Conservation (phyloP, 2,113 vertebrate species). For the Spea bombifrons region DNA sequence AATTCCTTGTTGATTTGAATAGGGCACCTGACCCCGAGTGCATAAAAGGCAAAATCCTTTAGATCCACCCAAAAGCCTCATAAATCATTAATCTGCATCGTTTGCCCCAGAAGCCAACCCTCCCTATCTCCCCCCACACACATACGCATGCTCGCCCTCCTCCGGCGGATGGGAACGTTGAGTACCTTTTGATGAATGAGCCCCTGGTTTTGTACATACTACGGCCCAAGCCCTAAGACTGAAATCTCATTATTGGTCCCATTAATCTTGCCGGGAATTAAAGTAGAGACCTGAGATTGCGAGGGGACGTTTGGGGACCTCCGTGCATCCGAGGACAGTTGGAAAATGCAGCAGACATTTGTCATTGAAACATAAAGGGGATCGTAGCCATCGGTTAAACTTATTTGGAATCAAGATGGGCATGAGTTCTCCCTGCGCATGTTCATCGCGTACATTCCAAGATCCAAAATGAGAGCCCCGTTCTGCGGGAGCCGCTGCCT, state of each 20-base stretch:
- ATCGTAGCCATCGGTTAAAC: background rate
- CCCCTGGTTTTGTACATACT: constrained; percentile 16
- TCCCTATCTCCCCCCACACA: constrained; percentile 49
- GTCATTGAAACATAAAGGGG: background rate
- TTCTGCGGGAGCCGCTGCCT: too few species aligned
- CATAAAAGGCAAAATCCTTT: constrained; percentile 29
- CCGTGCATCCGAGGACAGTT: background rate
- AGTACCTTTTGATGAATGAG: constrained; percentile 45
- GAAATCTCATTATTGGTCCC: constrained; percentile 29
- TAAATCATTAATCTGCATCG: constrained; percentile 42
- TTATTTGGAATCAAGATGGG: background rate
- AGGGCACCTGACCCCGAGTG: constrained; percentile 30
- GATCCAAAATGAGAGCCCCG: too few species aligned
- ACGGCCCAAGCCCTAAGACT: background rate
- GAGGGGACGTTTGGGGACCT: background rate
- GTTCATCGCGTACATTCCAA: too few species aligned
- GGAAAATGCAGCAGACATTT: background rate
- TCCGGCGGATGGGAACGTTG: constrained; percentile 13
- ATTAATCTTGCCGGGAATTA: constrained; percentile 27
- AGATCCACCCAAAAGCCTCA: constrained; percentile 35
- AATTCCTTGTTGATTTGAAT: constrained; percentile 41
- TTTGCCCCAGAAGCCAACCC: background rate
- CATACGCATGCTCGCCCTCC: background rate
- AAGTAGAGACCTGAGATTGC: background rate
- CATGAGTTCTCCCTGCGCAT: too few species aligned